Evolutionary conservation across 2,113 vertebrate genomes (phyloP).

Genomic region (Delphinapterus leucas): DNA sequence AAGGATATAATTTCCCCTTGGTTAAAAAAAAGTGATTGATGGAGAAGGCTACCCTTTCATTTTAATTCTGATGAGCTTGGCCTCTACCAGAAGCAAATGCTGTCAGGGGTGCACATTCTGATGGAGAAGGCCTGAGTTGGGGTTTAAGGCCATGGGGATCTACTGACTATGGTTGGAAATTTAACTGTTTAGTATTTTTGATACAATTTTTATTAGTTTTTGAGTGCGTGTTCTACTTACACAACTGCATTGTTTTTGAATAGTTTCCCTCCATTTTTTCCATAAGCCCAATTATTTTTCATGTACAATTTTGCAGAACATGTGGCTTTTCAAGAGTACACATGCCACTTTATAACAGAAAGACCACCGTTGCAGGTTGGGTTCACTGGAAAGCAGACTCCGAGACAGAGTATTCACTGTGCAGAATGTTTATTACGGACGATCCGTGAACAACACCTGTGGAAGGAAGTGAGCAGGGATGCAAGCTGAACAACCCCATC

Average conservation of each 20-base stretch:
- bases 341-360: background rate
- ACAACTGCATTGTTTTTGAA: background rate
- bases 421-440: background rate
- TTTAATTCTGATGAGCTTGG: background rate
- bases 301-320: background rate
- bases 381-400: background rate
- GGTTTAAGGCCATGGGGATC: background rate
- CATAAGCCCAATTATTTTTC: background rate
- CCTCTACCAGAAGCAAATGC: background rate
- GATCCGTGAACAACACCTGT: background rate
- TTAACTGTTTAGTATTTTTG: background rate
- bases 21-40: background rate
- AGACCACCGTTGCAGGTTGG: background rate
- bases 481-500: background rate
- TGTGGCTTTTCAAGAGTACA: background rate
- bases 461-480: background rate
- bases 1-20: background rate
- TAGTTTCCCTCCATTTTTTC: background rate
- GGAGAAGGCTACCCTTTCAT: background rate
- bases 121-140: background rate
- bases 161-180: background rate
- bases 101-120: background rate
- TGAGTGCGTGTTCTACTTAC: background rate
- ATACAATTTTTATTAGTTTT: background rate
- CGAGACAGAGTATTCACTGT: background rate